Evolutionary conservation across 1,140 invertebrate species (phyloP).

Genomic region (Ganaspis sp.): DNA sequence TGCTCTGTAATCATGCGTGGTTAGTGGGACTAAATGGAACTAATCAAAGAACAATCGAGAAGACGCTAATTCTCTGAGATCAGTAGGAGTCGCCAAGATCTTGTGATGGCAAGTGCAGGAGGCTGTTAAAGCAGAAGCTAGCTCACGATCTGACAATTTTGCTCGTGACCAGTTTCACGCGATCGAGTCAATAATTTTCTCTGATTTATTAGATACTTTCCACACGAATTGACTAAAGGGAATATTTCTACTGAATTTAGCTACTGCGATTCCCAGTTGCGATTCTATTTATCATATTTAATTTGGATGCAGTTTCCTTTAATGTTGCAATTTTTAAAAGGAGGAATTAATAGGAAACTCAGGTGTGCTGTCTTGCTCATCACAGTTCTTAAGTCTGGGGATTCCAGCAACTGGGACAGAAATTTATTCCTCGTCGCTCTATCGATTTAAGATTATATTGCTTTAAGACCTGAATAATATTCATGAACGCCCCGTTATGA

Average conservation of each 20-base stretch:
- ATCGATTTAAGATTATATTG: slow-evolving; percentile 74
- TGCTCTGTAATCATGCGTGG: slow-evolving; percentile 42
- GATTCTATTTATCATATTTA: neutral
- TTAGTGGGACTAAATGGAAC: slow-evolving; percentile 40
- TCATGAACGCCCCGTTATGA: slow-evolving; percentile 71
- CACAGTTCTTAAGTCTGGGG: slow-evolving; percentile 37
- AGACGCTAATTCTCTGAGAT: slow-evolving; percentile 51
- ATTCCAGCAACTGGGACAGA: slow-evolving; percentile 47
- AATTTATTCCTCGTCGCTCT: slow-evolving; percentile 70
- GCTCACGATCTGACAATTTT: slow-evolving; percentile 15
- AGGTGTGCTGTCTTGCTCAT: slow-evolving; percentile 48
- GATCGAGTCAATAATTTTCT: slow-evolving; percentile 24
- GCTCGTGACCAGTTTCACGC: slow-evolving; percentile 27
- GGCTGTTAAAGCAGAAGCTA: neutral
- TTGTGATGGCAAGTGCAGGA: neutral
- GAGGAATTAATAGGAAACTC: slow-evolving; percentile 10
- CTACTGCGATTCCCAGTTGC: neutral
- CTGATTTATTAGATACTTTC: neutral
- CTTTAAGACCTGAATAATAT: slow-evolving; percentile 73
- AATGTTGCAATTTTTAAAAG: neutral
- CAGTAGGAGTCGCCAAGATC: slow-evolving; percentile 19
- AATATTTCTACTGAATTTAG: neutral
- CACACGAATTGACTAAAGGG: neutral
- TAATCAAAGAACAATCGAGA: slow-evolving; percentile 54
- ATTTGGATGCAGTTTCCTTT: neutral